Evolutionary conservation across 1,140 invertebrate species (phyloP), one percentile per base, ranked within the genome.

Genomic region (Prorops nasuta): DNA sequence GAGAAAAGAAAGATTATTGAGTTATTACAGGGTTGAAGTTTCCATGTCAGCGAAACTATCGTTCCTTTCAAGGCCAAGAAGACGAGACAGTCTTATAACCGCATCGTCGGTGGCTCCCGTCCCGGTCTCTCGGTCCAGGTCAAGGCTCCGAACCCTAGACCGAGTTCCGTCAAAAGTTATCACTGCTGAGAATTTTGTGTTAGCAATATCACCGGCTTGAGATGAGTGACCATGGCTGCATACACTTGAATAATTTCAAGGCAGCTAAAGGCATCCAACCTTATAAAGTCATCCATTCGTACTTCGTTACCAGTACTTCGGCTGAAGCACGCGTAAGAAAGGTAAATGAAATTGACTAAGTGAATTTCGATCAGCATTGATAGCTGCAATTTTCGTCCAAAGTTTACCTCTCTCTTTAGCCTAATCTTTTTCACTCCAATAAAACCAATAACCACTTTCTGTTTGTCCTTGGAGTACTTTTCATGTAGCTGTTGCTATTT

Each of bases 221-320:
- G 77, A 84, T 85, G 84, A 85, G 82, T 76, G 82, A 84, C 74
- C 79, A 79, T 81, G 86, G 86, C 65, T 90, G 88, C 71, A 83
- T 84, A 79, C 88, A 89, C 79, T 78, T 89, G 64, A 85, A 80
- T 78, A 86, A 85, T 78, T 87, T 88, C 77, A 90, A 90, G 80
- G 81, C 83, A 66, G 82, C 83, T 37, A 85, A 87, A 74, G 88
- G 87, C 56, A 83, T 83, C 58, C 83, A 84, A 69, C 83, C 86
- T 47, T 90, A 87, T 71, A 84, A 83, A 80, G 82, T 84, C 54
- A 83, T 85, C 63, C 78, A 85, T 69, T 77, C 80, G 44, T 83
- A 80, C 72, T 85, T 85, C 58, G 80, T 85, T 45, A 79, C 82
- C 37, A 82, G 82, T 59, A 79, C 79, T 17, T 78, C 82, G 45